phyloP scores from a whole-genome alignment of 2,797 vertebrate genomes.

The Cuniculus paca region DNA sequence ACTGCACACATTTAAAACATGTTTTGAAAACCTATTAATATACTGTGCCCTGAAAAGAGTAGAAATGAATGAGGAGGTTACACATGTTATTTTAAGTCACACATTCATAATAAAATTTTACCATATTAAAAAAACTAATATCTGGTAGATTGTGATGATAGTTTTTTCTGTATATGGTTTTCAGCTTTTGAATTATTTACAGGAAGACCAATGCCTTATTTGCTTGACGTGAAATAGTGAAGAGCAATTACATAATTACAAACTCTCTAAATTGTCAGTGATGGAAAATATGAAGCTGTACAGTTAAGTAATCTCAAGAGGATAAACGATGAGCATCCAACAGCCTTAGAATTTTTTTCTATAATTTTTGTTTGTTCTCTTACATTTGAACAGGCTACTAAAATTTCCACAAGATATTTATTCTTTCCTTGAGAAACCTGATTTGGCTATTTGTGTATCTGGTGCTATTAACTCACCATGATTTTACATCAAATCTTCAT shows the following conservation, averaged over 20 bases:
- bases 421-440: constrained; percentile 75
- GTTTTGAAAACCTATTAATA: constrained; percentile 10
- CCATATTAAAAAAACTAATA: neutral
- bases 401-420: constrained; percentile 72
- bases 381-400: constrained; percentile 46
- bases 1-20: neutral
- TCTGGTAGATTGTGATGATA: neutral
- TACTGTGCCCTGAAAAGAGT: neutral
- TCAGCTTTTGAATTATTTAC: constrained; percentile 45
- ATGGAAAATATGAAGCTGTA: neutral
- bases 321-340: neutral
- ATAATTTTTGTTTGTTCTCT: constrained; percentile 57
- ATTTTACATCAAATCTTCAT: constrained; percentile 78
- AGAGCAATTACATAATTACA: constrained; percentile 66
- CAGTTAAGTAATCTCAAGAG: constrained; percentile 18
- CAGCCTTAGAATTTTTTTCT: constrained; percentile 17
- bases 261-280: constrained; percentile 37
- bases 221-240: constrained; percentile 54
- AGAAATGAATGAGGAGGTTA: constrained; percentile 1
- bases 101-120: constrained; percentile 26
- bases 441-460: constrained; percentile 70
- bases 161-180: constrained; percentile 5
- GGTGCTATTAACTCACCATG: constrained; percentile 73
- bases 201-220: constrained; percentile 15
- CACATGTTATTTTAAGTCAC: constrained; percentile 1